These are phyloP conservation scores for Caligus rogercresseyi DNA, from an alignment of 1,140 invertebrate genomes.

Conservation along the genomic window DNA sequence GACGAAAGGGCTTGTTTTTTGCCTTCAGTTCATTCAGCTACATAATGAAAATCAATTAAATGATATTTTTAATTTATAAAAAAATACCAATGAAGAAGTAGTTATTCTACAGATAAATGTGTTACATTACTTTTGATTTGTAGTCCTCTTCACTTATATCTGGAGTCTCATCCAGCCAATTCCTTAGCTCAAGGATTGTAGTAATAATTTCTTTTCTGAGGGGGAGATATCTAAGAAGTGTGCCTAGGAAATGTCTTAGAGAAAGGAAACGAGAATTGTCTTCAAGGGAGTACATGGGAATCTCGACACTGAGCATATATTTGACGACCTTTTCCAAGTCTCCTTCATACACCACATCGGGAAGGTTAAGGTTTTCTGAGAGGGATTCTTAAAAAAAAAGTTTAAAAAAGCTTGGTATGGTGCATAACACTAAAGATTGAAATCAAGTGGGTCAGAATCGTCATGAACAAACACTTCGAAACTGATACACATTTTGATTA, in stretches of 20 bases:
- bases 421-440: no score
- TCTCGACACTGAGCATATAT: constrained; percentile 60
- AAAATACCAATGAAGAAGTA: background rate
- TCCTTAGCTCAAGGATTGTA: background rate
- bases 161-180: background rate
- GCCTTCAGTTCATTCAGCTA: background rate
- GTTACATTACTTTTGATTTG: background rate
- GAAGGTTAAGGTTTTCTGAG: background rate
- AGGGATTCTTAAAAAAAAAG: no score
- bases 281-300: constrained; percentile 46
- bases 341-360: constrained; percentile 48
- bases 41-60: background rate
- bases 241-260: constrained; percentile 47
- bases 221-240: constrained; percentile 54
- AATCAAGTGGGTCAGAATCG: no score
- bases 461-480: no score
- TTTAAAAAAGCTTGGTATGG: no score
- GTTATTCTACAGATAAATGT: no score
- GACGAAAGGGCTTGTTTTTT: background rate
- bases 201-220: background rate
- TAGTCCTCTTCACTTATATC: background rate
- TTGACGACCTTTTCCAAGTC: constrained; percentile 67
- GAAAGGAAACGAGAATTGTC: constrained; percentile 46
- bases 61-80: background rate
- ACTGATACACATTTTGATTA: no score